Conservation (phyloP, 2,113 vertebrate genomes). For the Oenanthe melanoleuca region DNA sequence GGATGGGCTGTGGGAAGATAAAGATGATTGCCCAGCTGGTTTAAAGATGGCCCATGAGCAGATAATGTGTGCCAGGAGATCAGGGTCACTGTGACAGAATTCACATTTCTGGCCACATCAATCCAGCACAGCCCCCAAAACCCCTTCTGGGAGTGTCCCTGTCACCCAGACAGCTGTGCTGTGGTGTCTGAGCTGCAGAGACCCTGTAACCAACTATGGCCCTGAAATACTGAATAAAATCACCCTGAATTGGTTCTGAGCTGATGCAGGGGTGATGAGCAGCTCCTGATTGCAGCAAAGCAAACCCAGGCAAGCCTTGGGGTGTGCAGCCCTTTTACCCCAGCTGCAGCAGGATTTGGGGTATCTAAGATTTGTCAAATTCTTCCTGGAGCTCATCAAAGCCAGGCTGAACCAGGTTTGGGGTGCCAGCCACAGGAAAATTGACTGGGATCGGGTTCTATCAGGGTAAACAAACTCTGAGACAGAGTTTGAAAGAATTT, state of each 20-base stretch:
- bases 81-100: too few relatives aligned
- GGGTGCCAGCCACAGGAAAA: fast-evolving
- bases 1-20: too few relatives aligned
- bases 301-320: neutral
- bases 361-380: neutral
- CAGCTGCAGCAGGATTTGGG: neutral
- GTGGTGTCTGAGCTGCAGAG: neutral
- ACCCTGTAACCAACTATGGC: neutral
- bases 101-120: too few relatives aligned
- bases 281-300: neutral
- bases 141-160: fast-evolving
- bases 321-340: too few relatives aligned
- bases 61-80: too few relatives aligned
- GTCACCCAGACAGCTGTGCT: neutral
- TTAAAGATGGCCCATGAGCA: too few relatives aligned
- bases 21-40: too few relatives aligned
- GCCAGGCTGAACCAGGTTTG: neutral
- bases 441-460: neutral
- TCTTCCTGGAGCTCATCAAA: neutral
- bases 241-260: fast-evolving
- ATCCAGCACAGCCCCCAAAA: neutral
- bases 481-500: neutral
- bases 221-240: fast-evolving
- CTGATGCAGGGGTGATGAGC: neutral
- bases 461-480: neutral